Evolutionary conservation across 2,888 invertebrate species (phyloP).

Genomic region (Shargacucullia verbasci): DNA sequence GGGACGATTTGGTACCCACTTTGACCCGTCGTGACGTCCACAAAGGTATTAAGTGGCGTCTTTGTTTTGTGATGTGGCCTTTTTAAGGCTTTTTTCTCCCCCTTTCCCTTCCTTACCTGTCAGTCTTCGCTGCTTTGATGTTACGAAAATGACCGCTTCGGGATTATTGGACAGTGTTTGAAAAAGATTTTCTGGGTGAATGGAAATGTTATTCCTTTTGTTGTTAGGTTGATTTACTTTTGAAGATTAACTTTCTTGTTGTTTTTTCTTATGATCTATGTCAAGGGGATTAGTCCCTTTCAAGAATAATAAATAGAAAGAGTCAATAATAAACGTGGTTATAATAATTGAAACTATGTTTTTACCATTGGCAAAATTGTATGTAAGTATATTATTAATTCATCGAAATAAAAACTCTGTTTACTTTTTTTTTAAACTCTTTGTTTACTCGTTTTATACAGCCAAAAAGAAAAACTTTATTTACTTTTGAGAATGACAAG

Average conservation of each 20-base stretch:
- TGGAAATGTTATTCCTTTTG: slow-evolving; percentile 38
- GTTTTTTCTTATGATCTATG: slow-evolving; percentile 5
- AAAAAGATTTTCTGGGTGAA: slow-evolving; percentile 31
- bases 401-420: no score
- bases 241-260: slow-evolving; percentile 23
- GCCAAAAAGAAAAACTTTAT: background rate
- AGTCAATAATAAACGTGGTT: no score
- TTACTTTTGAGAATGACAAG: no score
- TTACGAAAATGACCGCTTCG: slow-evolving; percentile 48
- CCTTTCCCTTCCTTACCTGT: slow-evolving; percentile 41
- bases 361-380: no score
- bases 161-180: slow-evolving; percentile 50
- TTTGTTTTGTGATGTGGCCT: slow-evolving; percentile 58
- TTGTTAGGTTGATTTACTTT: slow-evolving; percentile 29
- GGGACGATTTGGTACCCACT: slow-evolving; percentile 69
- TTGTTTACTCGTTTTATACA: no score
- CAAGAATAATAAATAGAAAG: background rate
- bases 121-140: slow-evolving; percentile 49
- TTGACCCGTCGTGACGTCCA: slow-evolving; percentile 65
- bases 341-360: no score
- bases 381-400: no score
- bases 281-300: slow-evolving; percentile 19
- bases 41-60: slow-evolving; percentile 66
- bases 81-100: slow-evolving; percentile 24
- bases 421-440: no score